These are phyloP conservation scores for Peromyscus polionotus DNA, from an alignment of 2,113 vertebrate genomes.

Conservation along the genomic window DNA sequence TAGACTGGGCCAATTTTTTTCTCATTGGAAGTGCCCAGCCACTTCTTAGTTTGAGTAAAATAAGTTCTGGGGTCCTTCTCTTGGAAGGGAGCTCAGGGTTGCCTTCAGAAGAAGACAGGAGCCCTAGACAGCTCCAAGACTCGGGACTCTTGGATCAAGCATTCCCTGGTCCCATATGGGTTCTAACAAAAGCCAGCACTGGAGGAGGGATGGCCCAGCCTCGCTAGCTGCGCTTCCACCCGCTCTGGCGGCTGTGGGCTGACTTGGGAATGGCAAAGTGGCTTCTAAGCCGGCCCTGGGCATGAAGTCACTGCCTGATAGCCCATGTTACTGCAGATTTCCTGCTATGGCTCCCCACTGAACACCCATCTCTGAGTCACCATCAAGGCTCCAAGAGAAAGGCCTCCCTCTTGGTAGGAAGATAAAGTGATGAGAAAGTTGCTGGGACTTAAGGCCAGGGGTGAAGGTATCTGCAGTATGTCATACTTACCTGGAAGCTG, in stretches of 20 bases:
- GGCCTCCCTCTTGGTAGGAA: not conserved
- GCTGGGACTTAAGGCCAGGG: not conserved
- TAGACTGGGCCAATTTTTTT: not conserved
- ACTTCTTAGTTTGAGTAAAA: not conserved
- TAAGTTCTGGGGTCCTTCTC: not conserved
- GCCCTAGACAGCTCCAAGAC: not conserved
- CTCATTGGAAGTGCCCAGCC: not conserved
- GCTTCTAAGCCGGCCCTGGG: no score
- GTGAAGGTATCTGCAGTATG: not conserved
- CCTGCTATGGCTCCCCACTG: not conserved
- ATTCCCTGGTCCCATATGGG: not conserved
- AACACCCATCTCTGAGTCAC: not conserved
- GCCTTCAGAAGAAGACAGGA: not conserved
- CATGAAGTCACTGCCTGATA: not conserved
- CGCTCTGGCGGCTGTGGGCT: not conserved
- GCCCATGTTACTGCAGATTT: not conserved
- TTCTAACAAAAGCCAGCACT: not conserved
- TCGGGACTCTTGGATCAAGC: not conserved
- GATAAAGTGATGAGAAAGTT: not conserved
- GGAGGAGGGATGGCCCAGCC: not conserved
- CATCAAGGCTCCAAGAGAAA: not conserved
- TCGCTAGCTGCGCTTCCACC: not conserved
- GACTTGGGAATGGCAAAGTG: not conserved
- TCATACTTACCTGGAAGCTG: constrained; percentile 55
- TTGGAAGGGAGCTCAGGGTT: not conserved